These are phyloP conservation scores for Diaphora mendica DNA, from an alignment of 2,888 invertebrate species.

Conservation along the genomic window DNA sequence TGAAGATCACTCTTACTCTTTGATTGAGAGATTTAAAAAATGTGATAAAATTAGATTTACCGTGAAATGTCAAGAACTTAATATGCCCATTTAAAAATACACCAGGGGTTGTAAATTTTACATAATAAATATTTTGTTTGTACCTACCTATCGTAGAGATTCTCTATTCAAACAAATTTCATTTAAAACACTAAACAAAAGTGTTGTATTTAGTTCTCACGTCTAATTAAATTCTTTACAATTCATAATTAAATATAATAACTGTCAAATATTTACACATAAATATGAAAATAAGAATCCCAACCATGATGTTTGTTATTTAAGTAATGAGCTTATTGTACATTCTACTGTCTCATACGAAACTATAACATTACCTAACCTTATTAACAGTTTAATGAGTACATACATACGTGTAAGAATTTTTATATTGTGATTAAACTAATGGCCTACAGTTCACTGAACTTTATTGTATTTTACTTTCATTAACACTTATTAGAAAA, in stretches of 20 bases:
- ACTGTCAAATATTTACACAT: conserved; percentile 22
- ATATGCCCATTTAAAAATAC: background rate
- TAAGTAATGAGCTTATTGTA: conserved; percentile 19
- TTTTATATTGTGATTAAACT: conserved; percentile 6
- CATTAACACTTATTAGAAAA: conserved; percentile 2
- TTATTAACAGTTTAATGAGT: conserved; percentile 7
- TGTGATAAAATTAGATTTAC: background rate
- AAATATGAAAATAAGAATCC: conserved; percentile 16
- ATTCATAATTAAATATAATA: conserved; percentile 27
- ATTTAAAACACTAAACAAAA: conserved; percentile 15
- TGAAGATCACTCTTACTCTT: background rate
- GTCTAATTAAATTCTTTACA: conserved; percentile 28
- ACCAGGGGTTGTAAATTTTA: background rate
- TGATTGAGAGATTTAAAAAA: too few relatives aligned
- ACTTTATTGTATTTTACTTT: conserved; percentile 1
- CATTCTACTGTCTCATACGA: conserved; percentile 9
- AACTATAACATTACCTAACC: conserved; percentile 9
- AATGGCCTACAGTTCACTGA: conserved; percentile 8
- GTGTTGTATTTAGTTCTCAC: conserved; percentile 22
- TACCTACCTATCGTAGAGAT: background rate
- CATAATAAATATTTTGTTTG: background rate
- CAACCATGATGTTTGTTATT: conserved; percentile 18
- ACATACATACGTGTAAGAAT: background rate
- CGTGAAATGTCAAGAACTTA: background rate
- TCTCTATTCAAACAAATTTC: background rate